Conservation (phyloP, 2,888 invertebrate genomes). For the Scaptodrosophila latifasciaeformis region DNA sequence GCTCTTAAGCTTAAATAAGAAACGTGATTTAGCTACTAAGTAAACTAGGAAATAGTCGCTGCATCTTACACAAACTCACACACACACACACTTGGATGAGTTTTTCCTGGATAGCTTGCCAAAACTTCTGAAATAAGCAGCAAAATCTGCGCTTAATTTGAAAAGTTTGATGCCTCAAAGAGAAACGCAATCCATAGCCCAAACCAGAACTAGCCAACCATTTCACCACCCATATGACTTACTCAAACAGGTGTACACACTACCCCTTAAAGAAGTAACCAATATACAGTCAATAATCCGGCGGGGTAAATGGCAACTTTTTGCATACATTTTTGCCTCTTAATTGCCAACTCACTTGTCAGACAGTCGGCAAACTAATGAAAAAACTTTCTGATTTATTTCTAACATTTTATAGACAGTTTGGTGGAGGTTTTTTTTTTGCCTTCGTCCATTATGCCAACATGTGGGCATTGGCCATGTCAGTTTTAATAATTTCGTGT, state of each 20-base stretch:
- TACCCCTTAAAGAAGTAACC: no score
- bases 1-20: slow-evolving; percentile 72
- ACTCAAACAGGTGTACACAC: no score
- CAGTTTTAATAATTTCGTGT: slow-evolving; percentile 56
- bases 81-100: neutral
- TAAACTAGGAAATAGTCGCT: slow-evolving; percentile 56
- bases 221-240: slow-evolving; percentile 20
- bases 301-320: slow-evolving; percentile 46
- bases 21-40: slow-evolving; percentile 70
- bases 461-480: slow-evolving; percentile 24
- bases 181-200: slow-evolving; percentile 6
- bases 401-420: slow-evolving; percentile 19
- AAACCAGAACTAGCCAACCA: slow-evolving; percentile 20
- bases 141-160: slow-evolving; percentile 64
- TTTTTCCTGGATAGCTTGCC: neutral
- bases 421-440: no score
- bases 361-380: slow-evolving; percentile 43
- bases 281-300: no score
- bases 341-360: slow-evolving; percentile 52
- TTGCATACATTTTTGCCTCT: slow-evolving; percentile 57
- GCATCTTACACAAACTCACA: slow-evolving; percentile 4
- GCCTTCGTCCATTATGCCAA: no score
- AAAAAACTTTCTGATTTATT: slow-evolving; percentile 60
- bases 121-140: neutral
- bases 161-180: slow-evolving; percentile 50